These are phyloP conservation scores for Stomatorhinus ivindoensis DNA, from an alignment of 2,113 vertebrate genomes.

Conservation along the genomic window DNA sequence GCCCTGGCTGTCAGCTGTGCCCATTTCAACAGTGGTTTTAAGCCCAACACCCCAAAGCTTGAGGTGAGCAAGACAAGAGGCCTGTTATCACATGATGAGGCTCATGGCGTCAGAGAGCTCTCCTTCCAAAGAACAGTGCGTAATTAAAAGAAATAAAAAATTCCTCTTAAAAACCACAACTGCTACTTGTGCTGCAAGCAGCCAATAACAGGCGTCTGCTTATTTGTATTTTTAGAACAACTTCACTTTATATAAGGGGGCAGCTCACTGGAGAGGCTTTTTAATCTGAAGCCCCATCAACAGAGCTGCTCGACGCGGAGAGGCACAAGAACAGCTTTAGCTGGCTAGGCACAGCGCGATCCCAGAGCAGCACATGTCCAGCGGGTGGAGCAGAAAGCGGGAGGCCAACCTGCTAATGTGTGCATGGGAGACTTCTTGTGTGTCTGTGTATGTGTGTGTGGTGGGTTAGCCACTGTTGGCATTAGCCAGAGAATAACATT, in stretches of 20 bases:
- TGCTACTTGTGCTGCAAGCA: conserved; percentile 9
- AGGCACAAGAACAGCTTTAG: neutral
- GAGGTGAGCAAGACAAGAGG: neutral
- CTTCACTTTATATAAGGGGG: neutral
- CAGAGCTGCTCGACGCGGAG: neutral
- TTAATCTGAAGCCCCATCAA: neutral
- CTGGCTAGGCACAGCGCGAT: neutral
- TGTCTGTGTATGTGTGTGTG: conserved; percentile 8
- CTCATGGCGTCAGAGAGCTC: neutral
- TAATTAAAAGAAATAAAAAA: neutral
- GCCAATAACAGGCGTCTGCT: neutral
- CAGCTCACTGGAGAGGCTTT: neutral
- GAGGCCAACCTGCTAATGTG: neutral
- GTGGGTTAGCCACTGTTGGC: neutral
- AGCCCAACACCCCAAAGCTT: neutral
- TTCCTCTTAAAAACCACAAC: neutral
- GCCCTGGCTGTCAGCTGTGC: neutral
- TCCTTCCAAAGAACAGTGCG: neutral
- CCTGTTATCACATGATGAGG: neutral
- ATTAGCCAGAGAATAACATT: neutral
- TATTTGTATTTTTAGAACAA: neutral
- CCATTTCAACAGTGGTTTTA: neutral
- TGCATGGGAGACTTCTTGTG: neutral
- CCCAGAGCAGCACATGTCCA: neutral
- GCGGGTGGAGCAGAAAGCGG: neutral